Evolutionary conservation across 2,797 vertebrate genomes (phyloP).

Genomic region (Cebuella pygmaea): DNA sequence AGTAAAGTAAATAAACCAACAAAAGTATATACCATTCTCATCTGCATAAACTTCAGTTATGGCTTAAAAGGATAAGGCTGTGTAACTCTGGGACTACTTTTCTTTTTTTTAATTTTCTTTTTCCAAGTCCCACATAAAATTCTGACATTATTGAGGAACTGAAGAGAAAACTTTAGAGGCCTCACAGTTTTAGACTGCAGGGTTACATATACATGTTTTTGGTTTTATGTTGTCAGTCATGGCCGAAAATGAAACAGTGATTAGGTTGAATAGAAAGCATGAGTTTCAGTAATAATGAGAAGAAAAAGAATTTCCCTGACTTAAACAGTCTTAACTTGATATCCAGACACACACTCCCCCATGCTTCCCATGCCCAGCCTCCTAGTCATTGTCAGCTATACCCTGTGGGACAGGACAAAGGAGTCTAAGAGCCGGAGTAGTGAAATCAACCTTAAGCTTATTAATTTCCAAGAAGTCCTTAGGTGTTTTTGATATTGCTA

Average conservation of each 20-base stretch:
- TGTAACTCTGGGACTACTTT: conserved; percentile 13
- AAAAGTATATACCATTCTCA: neutral
- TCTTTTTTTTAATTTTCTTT: neutral
- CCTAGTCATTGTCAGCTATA: neutral
- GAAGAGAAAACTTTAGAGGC: conserved; percentile 11
- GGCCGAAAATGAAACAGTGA: conserved; percentile 55
- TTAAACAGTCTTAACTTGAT: neutral
- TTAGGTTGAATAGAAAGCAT: conserved; percentile 48
- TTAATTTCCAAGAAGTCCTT: conserved; percentile 11
- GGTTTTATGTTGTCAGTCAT: conserved; percentile 19
- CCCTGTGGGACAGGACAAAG: neutral
- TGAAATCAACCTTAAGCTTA: neutral
- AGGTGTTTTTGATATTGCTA: neutral
- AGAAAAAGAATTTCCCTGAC: neutral
- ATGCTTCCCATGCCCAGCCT: neutral
- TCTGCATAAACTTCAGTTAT: neutral
- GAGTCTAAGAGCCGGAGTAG: neutral
- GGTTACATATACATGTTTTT: neutral
- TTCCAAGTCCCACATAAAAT: conserved; percentile 14
- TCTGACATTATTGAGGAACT: conserved; percentile 44
- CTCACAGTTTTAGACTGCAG: neutral
- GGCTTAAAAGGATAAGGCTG: neutral
- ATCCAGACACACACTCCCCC: neutral
- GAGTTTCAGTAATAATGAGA: neutral
- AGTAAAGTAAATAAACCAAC: neutral